These are phyloP conservation scores for Oreortyx pictus DNA, from an alignment of 2,797 vertebrate species.

Conservation along the genomic window DNA sequence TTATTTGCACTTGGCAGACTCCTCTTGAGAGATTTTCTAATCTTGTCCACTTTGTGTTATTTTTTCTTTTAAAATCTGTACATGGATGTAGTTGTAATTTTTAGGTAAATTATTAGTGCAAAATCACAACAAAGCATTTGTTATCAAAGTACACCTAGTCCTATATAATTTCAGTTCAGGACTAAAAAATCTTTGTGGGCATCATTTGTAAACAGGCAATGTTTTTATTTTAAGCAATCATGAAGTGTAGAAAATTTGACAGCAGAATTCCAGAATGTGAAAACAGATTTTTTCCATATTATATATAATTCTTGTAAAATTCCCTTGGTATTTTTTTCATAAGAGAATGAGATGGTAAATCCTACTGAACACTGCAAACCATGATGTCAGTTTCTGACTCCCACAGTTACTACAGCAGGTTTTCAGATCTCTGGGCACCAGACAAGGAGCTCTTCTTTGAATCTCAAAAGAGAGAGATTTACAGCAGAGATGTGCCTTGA, in stretches of 20 bases:
- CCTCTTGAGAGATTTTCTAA: not conserved
- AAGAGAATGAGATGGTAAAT: not conserved
- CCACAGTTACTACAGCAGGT: conserved; percentile 41
- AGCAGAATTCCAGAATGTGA: not conserved
- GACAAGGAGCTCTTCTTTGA: conserved; percentile 55
- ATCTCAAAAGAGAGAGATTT: conserved; percentile 51
- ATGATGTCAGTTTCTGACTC: conserved; percentile 12
- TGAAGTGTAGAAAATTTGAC: not conserved
- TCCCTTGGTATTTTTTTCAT: not conserved
- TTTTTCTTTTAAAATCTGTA: not conserved
- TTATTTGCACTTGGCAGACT: not conserved
- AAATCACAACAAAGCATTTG: not conserved
- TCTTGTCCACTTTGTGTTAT: not conserved
- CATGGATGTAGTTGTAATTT: not conserved
- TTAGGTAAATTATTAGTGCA: not conserved
- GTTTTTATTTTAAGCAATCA: not conserved
- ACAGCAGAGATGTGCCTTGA: conserved; percentile 63
- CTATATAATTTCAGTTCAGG: accelerated
- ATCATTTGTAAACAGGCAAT: not conserved
- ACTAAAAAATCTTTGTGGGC: accelerated
- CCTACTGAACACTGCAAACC: not conserved
- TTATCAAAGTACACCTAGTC: not conserved
- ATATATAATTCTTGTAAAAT: not conserved
- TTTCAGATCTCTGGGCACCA: conserved; percentile 51
- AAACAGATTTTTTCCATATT: not conserved